Percentiles rank a stretch among this genome's conserved stretches.
These are phyloP conservation scores for Clepsis dumicolana DNA, from an alignment of 2,888 invertebrate genomes.

Conservation along the genomic window DNA sequence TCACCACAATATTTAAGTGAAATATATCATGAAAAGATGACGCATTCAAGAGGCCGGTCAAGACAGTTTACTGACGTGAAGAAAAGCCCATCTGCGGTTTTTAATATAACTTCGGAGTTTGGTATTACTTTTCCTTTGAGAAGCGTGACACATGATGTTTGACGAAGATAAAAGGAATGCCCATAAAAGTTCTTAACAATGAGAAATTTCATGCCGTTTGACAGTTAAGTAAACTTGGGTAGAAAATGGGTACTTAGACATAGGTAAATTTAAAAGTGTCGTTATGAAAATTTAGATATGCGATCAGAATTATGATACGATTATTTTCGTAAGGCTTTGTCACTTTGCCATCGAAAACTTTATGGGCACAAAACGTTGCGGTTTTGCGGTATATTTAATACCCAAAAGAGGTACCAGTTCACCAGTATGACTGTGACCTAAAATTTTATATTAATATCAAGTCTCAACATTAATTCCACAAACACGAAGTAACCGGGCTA, in stretches of 20 bases:
- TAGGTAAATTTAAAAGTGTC: not conserved
- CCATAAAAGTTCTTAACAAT: slow-evolving; percentile 19
- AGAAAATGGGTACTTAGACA: not conserved
- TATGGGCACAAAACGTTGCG: not conserved
- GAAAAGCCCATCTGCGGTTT: slow-evolving; percentile 30
- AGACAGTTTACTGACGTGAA: slow-evolving; percentile 10
- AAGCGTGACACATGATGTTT: slow-evolving; percentile 27
- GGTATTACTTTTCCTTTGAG: slow-evolving; percentile 31
- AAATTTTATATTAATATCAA: slow-evolving; percentile 10
- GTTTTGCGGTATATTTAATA: slow-evolving; percentile 22
- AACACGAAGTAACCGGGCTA: slow-evolving; percentile 11
- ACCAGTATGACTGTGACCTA: not conserved
- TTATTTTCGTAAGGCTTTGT: not conserved
- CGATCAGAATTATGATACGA: not conserved
- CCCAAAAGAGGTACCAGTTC: not conserved
- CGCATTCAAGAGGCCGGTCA: slow-evolving; percentile 17
- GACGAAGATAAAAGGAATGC: slow-evolving; percentile 12
- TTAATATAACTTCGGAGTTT: slow-evolving; percentile 32
- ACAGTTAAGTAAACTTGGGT: not conserved
- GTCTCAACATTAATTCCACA: slow-evolving; percentile 21
- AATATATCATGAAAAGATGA: slow-evolving; percentile 23
- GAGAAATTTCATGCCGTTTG: not conserved
- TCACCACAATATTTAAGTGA: slow-evolving; percentile 18
- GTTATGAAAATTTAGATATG: not conserved
- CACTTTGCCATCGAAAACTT: slow-evolving; percentile 1